Conservation (phyloP, 2,888 invertebrate species). For the Schizaphis graminum region DNA sequence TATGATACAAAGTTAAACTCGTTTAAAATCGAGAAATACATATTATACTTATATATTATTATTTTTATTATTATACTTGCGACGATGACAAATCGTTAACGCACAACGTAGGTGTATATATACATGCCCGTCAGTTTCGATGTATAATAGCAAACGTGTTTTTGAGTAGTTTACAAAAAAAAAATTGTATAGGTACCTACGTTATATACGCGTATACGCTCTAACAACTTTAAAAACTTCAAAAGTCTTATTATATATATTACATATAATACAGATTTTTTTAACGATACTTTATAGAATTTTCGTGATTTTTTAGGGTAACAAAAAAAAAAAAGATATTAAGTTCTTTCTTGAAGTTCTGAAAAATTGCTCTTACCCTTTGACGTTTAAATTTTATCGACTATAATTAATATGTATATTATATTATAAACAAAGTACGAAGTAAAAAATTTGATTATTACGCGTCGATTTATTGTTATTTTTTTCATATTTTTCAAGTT, state of each 20-base stretch:
- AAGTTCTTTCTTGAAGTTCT: not conserved
- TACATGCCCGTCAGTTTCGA: not conserved
- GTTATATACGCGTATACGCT: not conserved
- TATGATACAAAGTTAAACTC: not conserved
- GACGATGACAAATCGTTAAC: not conserved
- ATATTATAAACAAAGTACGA: not conserved
- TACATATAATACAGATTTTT: not conserved
- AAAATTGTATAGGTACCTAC: not conserved
- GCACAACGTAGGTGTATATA: not conserved
- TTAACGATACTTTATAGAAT: not conserved
- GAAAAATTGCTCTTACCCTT: constrained; percentile 12
- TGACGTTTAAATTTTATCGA: constrained; percentile 2
- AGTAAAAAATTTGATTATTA: not conserved
- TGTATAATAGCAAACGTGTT: not conserved
- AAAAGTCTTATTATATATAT: not conserved
- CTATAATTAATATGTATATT: no score
- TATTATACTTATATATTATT: not conserved
- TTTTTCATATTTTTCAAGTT: not conserved
- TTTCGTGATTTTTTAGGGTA: not conserved
- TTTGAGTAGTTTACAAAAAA: not conserved
- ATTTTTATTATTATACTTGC: not conserved
- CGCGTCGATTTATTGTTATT: not conserved
- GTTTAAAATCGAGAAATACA: not conserved
- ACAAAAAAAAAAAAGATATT: not conserved
- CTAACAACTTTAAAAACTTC: constrained; percentile 8